phyloP scores from a whole-genome alignment of 2,113 vertebrate species.

The Nansenia antarctica region DNA sequence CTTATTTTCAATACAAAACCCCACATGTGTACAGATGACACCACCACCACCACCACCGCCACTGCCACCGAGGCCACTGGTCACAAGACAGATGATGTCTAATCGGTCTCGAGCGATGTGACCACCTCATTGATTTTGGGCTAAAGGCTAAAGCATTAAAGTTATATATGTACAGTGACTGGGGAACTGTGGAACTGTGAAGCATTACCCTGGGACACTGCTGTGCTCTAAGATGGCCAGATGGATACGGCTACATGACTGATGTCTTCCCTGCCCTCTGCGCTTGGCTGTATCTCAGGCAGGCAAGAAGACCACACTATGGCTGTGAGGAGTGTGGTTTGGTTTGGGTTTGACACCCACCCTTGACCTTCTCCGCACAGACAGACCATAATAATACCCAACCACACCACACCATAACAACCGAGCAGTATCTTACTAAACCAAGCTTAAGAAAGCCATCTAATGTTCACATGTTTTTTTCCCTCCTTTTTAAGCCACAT shows the following conservation, averaged over 20 bases:
- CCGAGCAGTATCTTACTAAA: not conserved
- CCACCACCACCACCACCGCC: not conserved
- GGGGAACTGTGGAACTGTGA: not conserved
- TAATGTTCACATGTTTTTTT: conserved; percentile 33
- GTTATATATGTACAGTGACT: conserved; percentile 3
- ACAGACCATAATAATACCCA: not conserved
- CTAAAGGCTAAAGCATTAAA: conserved; percentile 22
- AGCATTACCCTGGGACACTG: conserved; percentile 2
- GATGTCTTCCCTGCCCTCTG: not conserved
- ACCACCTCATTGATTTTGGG: conserved; percentile 7
- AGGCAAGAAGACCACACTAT: not conserved
- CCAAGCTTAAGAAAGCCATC: conserved; percentile 29
- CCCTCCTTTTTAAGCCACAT: too few species aligned
- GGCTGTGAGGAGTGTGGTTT: not conserved
- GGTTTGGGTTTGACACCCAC: not conserved
- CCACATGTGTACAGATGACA: not conserved
- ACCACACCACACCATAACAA: not conserved
- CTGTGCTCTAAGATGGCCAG: not conserved
- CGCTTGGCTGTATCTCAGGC: not conserved
- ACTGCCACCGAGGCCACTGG: not conserved
- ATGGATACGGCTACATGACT: not conserved
- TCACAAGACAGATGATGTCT: conserved; percentile 9
- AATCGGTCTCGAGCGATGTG: conserved; percentile 2
- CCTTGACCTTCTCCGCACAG: not conserved
- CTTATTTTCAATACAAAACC: not conserved